These are phyloP conservation scores for Tanaodytes sp. DNA, from an alignment of 2,888 invertebrate species.

Conservation along the genomic window DNA sequence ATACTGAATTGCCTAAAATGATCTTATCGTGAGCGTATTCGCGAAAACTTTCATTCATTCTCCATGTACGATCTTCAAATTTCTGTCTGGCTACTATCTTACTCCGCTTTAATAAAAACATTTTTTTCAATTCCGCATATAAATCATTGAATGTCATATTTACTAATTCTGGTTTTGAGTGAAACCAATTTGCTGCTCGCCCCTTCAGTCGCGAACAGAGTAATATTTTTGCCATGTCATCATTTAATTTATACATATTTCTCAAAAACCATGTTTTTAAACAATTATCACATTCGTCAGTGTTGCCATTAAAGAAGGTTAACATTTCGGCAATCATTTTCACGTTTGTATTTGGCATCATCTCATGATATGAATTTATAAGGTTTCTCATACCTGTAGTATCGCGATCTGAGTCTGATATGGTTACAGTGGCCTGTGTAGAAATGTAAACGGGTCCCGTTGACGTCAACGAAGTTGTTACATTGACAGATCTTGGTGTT, in stretches of 20 bases:
- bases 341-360: not conserved
- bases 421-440: no score
- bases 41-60: not conserved
- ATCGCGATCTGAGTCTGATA: no score
- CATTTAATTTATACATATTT: not conserved
- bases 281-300: not conserved
- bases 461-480: no score
- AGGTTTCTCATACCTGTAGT: no score
- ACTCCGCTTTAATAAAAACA: not conserved
- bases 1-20: constrained; percentile 1
- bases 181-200: constrained; percentile 3
- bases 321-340: not conserved
- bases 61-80: constrained; percentile 6
- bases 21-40: constrained; percentile 10
- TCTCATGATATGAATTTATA: no score
- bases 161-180: constrained; percentile 6
- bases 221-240: not conserved
- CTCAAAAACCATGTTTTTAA: constrained; percentile 4
- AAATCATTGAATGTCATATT: not conserved
- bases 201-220: constrained; percentile 7
- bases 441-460: no score
- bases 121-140: not conserved
- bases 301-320: not conserved
- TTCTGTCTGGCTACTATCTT: not conserved
- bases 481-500: no score